These are phyloP conservation scores for Idaea dimidiata DNA, from an alignment of 2,888 invertebrate genomes.

Conservation along the genomic window DNA sequence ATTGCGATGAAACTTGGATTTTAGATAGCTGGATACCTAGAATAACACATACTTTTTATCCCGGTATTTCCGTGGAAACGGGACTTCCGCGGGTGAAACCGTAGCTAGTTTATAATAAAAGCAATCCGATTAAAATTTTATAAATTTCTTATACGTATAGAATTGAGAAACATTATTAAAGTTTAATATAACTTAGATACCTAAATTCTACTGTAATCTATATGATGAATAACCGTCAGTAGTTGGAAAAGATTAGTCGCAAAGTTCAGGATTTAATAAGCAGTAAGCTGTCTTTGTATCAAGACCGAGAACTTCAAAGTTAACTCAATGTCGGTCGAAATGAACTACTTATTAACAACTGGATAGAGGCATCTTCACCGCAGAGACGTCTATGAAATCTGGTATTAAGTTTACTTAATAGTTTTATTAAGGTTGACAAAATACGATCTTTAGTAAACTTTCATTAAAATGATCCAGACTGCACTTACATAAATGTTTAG, in stretches of 20 bases:
- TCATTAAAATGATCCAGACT: background rate
- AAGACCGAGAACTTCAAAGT: conserved; percentile 36
- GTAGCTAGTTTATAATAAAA: too few species aligned
- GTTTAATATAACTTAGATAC: background rate
- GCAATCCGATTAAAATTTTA: too few species aligned
- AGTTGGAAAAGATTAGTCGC: conserved; percentile 21
- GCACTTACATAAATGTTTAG: background rate
- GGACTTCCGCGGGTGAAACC: too few species aligned
- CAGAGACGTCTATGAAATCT: conserved; percentile 21
- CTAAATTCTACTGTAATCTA: background rate
- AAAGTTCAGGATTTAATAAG: conserved; percentile 39
- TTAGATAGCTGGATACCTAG: too few species aligned
- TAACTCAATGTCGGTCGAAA: conserved; percentile 29
- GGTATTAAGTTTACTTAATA: conserved; percentile 4
- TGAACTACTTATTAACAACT: conserved; percentile 25
- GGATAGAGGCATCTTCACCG: conserved; percentile 29
- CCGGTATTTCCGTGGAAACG: too few species aligned
- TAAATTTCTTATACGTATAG: too few species aligned
- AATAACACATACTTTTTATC: too few species aligned
- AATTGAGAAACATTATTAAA: background rate
- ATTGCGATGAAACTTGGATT: too few species aligned
- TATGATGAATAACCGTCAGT: conserved; percentile 12
- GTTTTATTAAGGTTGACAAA: background rate
- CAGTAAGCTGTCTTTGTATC: conserved; percentile 39
- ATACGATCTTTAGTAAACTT: background rate